Percentiles rank a stretch among this genome's conserved stretches.
Conservation (phyloP, 2,113 vertebrate species). For the Danionella cerebrum region DNA sequence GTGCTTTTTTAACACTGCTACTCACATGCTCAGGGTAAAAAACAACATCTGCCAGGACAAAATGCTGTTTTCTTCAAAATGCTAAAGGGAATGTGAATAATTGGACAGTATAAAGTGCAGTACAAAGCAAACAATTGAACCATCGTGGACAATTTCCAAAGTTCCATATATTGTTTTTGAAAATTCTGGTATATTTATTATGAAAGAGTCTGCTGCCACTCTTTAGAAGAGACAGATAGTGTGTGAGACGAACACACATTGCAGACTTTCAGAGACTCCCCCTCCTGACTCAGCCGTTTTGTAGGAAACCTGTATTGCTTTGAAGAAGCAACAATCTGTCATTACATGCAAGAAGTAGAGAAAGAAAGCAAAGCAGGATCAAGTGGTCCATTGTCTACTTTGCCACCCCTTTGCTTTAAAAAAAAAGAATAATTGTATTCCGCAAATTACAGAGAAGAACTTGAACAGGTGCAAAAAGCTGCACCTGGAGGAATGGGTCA, state of each 20-base stretch:
- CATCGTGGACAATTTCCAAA: no score
- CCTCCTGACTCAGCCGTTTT: conserved; percentile 71
- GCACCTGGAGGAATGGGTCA: conserved; percentile 56
- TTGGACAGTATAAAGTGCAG: no score
- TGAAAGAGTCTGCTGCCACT: no score
- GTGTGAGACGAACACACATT: not conserved
- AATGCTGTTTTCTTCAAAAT: no score
- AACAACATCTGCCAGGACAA: no score
- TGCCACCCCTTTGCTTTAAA: conserved; percentile 34
- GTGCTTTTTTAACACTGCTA: no score
- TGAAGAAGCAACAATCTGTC: conserved; percentile 72
- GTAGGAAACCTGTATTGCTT: conserved; percentile 68
- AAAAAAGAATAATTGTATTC: conserved; percentile 48
- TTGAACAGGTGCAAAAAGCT: conserved; percentile 61
- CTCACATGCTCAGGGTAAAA: no score
- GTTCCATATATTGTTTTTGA: no score
- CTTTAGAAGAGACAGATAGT: not conserved
- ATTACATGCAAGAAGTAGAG: conserved; percentile 62
- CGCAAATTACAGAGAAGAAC: conserved; percentile 67
- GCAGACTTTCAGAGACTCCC: conserved; percentile 34
- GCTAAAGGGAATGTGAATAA: no score
- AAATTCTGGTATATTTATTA: no score
- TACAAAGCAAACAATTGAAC: no score
- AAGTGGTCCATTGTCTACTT: conserved; percentile 64
- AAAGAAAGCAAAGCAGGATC: conserved; percentile 59